Percentiles rank a stretch among this genome's conserved stretches.
These are phyloP conservation scores for Pycnomerus fuliginosus DNA, from an alignment of 2,888 invertebrate species.

Conservation along the genomic window DNA sequence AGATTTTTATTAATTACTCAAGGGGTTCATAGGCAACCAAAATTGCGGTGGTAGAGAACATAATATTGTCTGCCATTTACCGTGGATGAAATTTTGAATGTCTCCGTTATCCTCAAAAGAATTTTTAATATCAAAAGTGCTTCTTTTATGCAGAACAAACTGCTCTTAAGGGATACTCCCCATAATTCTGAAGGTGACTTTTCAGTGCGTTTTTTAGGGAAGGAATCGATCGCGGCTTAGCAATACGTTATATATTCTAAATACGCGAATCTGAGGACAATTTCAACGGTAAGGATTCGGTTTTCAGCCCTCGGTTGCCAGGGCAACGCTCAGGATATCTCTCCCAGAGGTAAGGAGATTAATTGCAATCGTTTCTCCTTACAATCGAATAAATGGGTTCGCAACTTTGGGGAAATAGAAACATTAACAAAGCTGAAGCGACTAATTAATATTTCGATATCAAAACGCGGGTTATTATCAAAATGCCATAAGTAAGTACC, in stretches of 20 bases:
- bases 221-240: conserved; percentile 16
- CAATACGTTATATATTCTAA: conserved; percentile 34
- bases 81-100: conserved; percentile 6
- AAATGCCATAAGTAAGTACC: background rate
- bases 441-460: conserved; percentile 10
- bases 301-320: conserved; percentile 43
- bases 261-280: conserved; percentile 37
- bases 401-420: conserved; percentile 53
- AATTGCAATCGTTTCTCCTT: conserved; percentile 54
- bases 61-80: too few species aligned
- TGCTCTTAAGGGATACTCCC: conserved; percentile 16
- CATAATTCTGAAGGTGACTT: too few species aligned
- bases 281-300: conserved; percentile 33
- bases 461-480: background rate
- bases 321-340: conserved; percentile 47
- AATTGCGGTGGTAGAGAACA: background rate
- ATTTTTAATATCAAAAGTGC: conserved; percentile 26
- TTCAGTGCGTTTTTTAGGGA: conserved; percentile 9
- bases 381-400: conserved; percentile 53
- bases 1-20: too few species aligned
- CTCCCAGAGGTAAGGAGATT: conserved; percentile 54
- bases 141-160: conserved; percentile 18
- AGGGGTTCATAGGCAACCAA: conserved; percentile 6
- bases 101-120: conserved; percentile 9
- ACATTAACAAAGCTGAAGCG: conserved; percentile 49